phyloP scores from a whole-genome alignment of 2,113 vertebrate genomes.

The Mustela lutreola region DNA sequence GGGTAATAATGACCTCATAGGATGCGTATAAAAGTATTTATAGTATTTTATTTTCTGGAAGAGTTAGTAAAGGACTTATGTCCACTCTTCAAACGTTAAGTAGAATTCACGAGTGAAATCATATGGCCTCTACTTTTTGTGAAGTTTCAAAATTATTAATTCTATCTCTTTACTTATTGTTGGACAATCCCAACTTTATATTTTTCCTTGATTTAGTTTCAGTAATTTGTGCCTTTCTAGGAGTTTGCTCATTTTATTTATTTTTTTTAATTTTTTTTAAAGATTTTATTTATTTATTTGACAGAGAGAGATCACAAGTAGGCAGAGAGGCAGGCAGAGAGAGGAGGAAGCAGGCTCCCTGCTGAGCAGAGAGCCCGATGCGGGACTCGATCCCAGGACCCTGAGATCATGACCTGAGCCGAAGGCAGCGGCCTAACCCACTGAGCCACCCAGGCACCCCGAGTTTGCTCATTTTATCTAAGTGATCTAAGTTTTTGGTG shows the following conservation, averaged over 20 bases:
- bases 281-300: too few relatives aligned
- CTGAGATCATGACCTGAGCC: too few relatives aligned
- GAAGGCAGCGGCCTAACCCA: too few relatives aligned
- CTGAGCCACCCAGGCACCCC: too few relatives aligned
- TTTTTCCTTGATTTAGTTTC: neutral
- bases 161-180: neutral
- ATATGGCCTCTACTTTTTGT: neutral
- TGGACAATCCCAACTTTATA: neutral
- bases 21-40: neutral
- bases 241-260: neutral
- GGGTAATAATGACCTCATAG: neutral
- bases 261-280: too few relatives aligned
- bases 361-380: too few relatives aligned
- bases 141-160: neutral
- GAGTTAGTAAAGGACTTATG: neutral
- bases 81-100: neutral
- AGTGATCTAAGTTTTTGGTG: neutral
- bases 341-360: too few relatives aligned
- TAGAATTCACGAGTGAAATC: neutral
- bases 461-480: neutral
- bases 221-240: neutral
- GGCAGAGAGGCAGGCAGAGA: too few relatives aligned
- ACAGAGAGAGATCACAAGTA: too few relatives aligned
- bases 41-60: neutral
- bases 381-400: too few relatives aligned